Evolutionary conservation across 2,888 invertebrate genomes (phyloP).

Genomic region (Subacronicta megacephala): DNA sequence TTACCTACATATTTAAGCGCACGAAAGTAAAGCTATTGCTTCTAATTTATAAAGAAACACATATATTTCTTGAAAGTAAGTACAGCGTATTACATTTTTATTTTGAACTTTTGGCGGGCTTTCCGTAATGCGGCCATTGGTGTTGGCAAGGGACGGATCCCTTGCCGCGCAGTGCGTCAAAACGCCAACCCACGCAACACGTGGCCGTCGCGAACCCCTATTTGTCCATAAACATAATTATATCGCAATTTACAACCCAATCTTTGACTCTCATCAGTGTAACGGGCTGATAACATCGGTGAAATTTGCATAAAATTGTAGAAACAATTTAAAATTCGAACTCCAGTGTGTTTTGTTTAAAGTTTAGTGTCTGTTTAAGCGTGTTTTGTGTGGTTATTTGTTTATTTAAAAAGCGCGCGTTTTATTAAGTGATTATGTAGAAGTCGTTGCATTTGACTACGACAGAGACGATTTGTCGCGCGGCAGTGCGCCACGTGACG

Average conservation of each 20-base stretch:
- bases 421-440: not conserved
- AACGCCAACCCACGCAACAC: conserved; percentile 19
- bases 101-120: not conserved
- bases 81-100: not conserved
- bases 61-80: not conserved
- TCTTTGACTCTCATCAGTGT: not conserved
- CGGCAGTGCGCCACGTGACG: conserved; percentile 1
- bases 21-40: not conserved
- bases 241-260: not conserved
- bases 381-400: not conserved
- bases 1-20: no score
- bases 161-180: conserved; percentile 20
- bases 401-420: not conserved
- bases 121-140: conserved; percentile 10
- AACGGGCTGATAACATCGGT: not conserved
- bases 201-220: conserved; percentile 11
- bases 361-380: no score
- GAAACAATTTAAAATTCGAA: not conserved
- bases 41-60: not conserved
- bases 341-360: not conserved
- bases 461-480: conserved; percentile 1
- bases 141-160: not conserved
- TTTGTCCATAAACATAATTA: not conserved
- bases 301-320: no score
- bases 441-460: not conserved